Conservation (phyloP, 2,888 invertebrate species). For the Griposia aprilina region DNA sequence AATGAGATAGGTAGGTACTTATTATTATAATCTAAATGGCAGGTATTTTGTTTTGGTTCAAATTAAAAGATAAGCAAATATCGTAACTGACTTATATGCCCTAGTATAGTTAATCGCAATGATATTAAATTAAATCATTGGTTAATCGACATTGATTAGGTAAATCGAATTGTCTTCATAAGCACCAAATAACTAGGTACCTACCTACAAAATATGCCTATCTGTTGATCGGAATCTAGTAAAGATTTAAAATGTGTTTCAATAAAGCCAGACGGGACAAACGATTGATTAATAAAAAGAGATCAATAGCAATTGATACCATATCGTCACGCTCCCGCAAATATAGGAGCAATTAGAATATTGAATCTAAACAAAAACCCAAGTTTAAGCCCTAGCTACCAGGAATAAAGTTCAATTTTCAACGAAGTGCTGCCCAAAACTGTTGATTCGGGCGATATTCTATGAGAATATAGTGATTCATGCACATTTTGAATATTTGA, state of each 20-base stretch:
- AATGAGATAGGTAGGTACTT: not conserved
- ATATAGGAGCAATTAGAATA: slow-evolving; percentile 58
- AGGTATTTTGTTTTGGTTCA: not conserved
- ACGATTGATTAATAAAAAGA: slow-evolving; percentile 72
- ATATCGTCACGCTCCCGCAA: slow-evolving; percentile 59
- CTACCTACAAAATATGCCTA: not conserved
- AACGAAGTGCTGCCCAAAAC: slow-evolving; percentile 3
- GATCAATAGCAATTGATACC: slow-evolving; percentile 71
- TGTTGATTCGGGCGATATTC: slow-evolving; percentile 35
- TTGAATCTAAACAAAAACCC: slow-evolving; percentile 18
- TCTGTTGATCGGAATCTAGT: slow-evolving; percentile 2
- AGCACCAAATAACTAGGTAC: not conserved
- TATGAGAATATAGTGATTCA: slow-evolving; percentile 49
- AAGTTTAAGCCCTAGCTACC: slow-evolving; percentile 40
- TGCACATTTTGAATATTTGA: slow-evolving; percentile 44
- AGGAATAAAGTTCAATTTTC: slow-evolving; percentile 56
- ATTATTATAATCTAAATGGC: not conserved
- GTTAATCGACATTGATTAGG: not conserved
- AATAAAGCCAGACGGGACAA: slow-evolving; percentile 60
- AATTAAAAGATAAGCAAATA: not conserved
- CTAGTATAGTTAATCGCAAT: not conserved
- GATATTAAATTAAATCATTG: no score
- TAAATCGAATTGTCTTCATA: not conserved
- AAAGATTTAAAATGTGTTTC: slow-evolving; percentile 47
- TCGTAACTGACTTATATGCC: not conserved